Percentiles rank a stretch among this genome's conserved stretches.
phyloP scores from a whole-genome alignment of 2,113 vertebrate genomes.

The Amazona vittata region DNA sequence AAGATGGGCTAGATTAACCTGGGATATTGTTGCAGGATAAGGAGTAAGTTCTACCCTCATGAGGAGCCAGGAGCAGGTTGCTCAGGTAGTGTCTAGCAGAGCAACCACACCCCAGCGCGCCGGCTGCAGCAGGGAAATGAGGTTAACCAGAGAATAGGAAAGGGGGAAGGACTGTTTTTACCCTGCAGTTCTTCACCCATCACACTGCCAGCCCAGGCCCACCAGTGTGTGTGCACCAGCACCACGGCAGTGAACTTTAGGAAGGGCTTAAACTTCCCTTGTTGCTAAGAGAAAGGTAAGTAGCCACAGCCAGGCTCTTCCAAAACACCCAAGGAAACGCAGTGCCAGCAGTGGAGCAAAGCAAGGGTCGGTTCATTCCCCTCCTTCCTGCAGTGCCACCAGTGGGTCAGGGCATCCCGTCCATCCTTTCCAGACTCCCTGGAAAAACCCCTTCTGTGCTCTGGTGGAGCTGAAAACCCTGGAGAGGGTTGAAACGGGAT shows the following conservation, averaged over 20 bases:
- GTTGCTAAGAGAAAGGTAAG: background rate
- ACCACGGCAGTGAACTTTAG: background rate
- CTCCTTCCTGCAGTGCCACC: background rate
- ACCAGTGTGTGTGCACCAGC: fast-evolving
- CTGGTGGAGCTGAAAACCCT: background rate
- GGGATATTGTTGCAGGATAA: background rate
- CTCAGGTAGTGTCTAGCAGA: background rate
- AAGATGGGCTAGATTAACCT: background rate
- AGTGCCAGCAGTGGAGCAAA: fast-evolving
- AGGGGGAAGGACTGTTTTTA: background rate
- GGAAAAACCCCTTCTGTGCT: background rate
- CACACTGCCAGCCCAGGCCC: background rate
- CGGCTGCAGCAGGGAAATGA: background rate
- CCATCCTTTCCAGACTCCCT: background rate
- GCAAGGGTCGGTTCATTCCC: fast-evolving
- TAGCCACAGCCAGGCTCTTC: background rate
- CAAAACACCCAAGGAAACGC: background rate
- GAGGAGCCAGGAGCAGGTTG: background rate
- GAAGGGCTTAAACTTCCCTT: background rate
- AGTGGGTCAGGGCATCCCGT: background rate
- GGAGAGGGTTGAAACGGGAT: background rate
- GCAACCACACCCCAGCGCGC: background rate
- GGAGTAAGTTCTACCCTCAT: background rate
- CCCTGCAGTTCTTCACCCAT: background rate
- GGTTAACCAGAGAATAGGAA: background rate